A percentile compares a stretch with the other conserved stretches of the same genome.
These are phyloP conservation scores for Lordiphosa collinella DNA, from an alignment of 1,140 invertebrate genomes.

Conservation along the genomic window DNA sequence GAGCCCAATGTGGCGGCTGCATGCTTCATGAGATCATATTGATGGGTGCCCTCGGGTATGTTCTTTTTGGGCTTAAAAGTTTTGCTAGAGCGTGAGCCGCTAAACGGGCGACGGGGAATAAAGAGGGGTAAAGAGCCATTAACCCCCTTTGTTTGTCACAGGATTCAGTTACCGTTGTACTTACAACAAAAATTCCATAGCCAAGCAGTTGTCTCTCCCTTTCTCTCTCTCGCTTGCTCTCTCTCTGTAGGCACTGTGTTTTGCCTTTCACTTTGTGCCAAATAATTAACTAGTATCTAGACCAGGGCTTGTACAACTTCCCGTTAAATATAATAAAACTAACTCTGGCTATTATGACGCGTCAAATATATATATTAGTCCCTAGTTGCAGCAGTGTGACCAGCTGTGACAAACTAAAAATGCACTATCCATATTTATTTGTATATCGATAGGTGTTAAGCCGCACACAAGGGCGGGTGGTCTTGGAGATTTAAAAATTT, in stretches of 20 bases:
- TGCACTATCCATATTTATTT: too few species aligned
- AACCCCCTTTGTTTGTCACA: slow-evolving; percentile 42
- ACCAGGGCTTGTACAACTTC: not conserved
- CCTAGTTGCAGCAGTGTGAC: too few species aligned
- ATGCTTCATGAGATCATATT: slow-evolving; percentile 99
- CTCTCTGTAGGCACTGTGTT: not conserved
- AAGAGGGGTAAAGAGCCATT: slow-evolving; percentile 36
- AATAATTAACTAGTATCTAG: not conserved
- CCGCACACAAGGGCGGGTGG: not conserved
- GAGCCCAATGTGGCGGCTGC: slow-evolving; percentile 98
- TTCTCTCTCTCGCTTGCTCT: slow-evolving; percentile 30
- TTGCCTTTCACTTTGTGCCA: slow-evolving; percentile 8
- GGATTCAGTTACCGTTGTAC: slow-evolving; percentile 24
- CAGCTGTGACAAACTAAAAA: too few species aligned
- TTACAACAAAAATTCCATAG: slow-evolving; percentile 79
- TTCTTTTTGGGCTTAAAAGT: slow-evolving; percentile 99
- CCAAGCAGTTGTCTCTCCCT: slow-evolving; percentile 48
- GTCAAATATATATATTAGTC: too few species aligned
- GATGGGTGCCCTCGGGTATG: slow-evolving; percentile 98
- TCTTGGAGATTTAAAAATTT: too few species aligned
- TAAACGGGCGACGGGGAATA: slow-evolving; percentile 16
- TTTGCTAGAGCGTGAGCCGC: slow-evolving; percentile 89
- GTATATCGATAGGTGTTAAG: too few species aligned
- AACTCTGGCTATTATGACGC: not conserved
- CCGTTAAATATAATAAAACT: not conserved